A percentile compares a stretch with the other conserved stretches of the same genome.
Evolutionary conservation across 2,888 invertebrate species (phyloP).

Genomic region (Amaurobius ferox): DNA sequence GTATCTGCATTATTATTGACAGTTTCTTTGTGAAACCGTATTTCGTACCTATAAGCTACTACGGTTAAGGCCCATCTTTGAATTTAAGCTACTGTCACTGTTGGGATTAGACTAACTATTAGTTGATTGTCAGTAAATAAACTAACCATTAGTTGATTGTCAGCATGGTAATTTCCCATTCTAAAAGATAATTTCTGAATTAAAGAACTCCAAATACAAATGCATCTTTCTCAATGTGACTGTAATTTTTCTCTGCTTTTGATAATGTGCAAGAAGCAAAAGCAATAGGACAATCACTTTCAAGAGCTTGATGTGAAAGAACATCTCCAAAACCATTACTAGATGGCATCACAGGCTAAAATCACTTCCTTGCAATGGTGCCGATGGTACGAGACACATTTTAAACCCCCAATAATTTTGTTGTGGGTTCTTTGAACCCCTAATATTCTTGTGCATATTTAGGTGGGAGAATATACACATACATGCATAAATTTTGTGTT

Average conservation of each 20-base stretch:
- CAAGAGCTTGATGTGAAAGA: conserved; percentile 68
- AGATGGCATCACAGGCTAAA: conserved; percentile 77
- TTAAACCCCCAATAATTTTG: no score
- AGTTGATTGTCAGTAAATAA: conserved; percentile 77
- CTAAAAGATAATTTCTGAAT: conserved; percentile 78
- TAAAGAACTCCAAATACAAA: conserved; percentile 77
- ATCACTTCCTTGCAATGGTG: no score
- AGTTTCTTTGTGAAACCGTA: conserved; percentile 75
- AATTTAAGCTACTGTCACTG: conserved; percentile 74
- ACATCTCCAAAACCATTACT: conserved; percentile 74
- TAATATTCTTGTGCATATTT: no score
- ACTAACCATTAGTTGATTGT: conserved; percentile 76
- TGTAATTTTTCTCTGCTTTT: conserved; percentile 67
- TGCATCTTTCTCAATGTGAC: conserved; percentile 76
- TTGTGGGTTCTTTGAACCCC: no score
- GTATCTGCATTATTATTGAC: conserved; percentile 75
- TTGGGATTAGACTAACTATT: conserved; percentile 75
- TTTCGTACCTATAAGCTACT: conserved; percentile 76
- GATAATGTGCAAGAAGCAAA: conserved; percentile 74
- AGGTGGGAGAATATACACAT: no score
- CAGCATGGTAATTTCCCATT: conserved; percentile 77
- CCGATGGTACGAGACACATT: no score
- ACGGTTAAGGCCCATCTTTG: conserved; percentile 72
- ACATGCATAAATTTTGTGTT: no score
- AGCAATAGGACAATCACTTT: conserved; percentile 77